Conservation (phyloP, 2,113 vertebrate genomes). For the Ardeotis arabs region DNA sequence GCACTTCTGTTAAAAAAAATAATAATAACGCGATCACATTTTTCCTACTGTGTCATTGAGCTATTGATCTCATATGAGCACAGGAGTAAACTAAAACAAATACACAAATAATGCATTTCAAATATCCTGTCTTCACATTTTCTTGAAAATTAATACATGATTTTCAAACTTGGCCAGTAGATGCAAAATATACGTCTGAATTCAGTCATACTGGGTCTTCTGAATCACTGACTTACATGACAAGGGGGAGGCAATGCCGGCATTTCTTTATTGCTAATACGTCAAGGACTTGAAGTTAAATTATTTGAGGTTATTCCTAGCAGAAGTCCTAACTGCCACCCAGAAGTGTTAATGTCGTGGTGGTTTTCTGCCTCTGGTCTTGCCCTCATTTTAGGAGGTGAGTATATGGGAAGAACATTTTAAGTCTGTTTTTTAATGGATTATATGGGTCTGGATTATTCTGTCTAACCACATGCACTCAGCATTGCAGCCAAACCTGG, state of each 20-base stretch:
- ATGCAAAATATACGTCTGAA: not conserved
- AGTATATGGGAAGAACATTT: not conserved
- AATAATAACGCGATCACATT: not conserved
- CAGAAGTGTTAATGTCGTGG: accelerated
- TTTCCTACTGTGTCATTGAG: not conserved
- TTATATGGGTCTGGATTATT: not conserved
- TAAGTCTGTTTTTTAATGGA: not conserved
- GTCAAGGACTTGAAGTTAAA: not conserved
- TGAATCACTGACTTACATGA: not conserved
- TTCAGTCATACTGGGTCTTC: not conserved
- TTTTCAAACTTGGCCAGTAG: not conserved
- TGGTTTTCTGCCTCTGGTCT: not conserved
- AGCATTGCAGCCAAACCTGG: accelerated
- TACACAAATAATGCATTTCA: not conserved
- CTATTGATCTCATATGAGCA: not conserved
- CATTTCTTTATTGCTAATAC: not conserved
- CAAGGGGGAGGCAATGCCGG: not conserved
- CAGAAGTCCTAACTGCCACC: not conserved
- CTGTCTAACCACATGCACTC: accelerated
- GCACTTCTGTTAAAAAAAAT: not conserved
- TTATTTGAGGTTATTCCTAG: not conserved
- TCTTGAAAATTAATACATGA: not conserved
- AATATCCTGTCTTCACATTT: not conserved
- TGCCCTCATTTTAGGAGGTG: not conserved
- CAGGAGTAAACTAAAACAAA: not conserved